Conservation (phyloP, 2,113 vertebrate species). For the Zosterops lateralis region DNA sequence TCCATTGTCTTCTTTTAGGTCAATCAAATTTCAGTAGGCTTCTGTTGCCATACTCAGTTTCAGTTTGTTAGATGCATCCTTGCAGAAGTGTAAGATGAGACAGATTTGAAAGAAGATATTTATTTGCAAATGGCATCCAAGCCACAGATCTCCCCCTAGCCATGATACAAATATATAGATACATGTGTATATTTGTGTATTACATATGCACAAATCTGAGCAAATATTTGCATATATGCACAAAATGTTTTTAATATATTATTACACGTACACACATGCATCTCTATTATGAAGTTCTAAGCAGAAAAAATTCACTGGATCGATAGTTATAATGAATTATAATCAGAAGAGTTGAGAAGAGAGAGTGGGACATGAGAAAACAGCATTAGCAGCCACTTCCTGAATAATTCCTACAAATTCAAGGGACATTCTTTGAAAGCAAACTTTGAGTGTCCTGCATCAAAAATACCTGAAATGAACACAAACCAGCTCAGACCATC, state of each 20-base stretch:
- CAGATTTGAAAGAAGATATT: neutral
- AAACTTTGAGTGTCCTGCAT: neutral
- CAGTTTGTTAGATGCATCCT: neutral
- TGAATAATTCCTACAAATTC: neutral
- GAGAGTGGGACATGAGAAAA: neutral
- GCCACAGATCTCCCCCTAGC: neutral
- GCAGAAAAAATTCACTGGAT: neutral
- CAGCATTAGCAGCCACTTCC: neutral
- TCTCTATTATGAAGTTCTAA: neutral
- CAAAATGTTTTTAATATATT: too few species aligned
- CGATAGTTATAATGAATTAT: neutral
- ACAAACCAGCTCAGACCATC: neutral
- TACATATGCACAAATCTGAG: neutral
- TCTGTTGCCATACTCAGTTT: neutral
- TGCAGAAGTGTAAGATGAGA: neutral
- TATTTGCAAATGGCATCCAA: neutral
- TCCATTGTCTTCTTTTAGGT: neutral
- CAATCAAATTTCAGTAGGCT: neutral
- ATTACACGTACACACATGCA: rapidly evolving
- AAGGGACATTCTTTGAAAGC: neutral
- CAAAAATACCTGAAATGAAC: neutral
- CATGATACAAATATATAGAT: neutral
- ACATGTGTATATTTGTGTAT: neutral
- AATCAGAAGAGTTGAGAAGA: neutral
- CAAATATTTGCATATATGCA: neutral